phyloP scores from a whole-genome alignment of 2,888 invertebrate species.

The Cephus sareptanus region DNA sequence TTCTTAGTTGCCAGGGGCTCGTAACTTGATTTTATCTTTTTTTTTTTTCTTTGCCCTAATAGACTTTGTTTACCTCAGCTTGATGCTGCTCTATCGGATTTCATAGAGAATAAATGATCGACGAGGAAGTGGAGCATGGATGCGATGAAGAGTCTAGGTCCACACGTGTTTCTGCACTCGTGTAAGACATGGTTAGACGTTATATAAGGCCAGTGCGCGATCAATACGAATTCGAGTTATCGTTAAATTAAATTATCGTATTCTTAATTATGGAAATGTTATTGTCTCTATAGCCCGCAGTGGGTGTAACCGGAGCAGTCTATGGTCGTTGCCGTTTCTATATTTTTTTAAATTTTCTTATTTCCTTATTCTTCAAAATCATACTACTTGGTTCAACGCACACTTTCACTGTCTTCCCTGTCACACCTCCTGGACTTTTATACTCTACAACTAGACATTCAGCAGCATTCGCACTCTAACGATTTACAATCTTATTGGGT shows the following conservation, averaged over 20 bases:
- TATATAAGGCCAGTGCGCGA: constrained; percentile 8
- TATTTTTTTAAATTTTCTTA: not conserved
- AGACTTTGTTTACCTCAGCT: not conserved
- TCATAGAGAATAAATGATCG: not conserved
- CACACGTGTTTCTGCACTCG: not conserved
- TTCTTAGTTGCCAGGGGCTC: not conserved
- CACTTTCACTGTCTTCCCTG: not conserved
- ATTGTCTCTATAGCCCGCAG: constrained; percentile 18
- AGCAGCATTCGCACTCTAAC: not conserved
- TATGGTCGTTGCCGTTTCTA: not conserved
- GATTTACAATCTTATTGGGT: not conserved
- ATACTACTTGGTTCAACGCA: not conserved
- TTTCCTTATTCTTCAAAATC: not conserved
- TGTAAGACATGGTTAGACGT: not conserved
- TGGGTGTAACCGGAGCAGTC: not conserved
- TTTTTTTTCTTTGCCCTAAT: not conserved
- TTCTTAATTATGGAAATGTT: constrained; percentile 18
- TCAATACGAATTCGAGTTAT: not conserved
- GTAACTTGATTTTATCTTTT: not conserved
- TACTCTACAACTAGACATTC: not conserved
- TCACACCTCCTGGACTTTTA: not conserved
- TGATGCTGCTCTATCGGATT: not conserved
- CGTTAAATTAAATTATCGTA: constrained; percentile 1
- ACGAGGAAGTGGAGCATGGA: not conserved
- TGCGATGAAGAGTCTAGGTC: not conserved